Evolutionary conservation across 2,797 vertebrate species (phyloP).

Genomic region (Sorex maritimensis): DNA sequence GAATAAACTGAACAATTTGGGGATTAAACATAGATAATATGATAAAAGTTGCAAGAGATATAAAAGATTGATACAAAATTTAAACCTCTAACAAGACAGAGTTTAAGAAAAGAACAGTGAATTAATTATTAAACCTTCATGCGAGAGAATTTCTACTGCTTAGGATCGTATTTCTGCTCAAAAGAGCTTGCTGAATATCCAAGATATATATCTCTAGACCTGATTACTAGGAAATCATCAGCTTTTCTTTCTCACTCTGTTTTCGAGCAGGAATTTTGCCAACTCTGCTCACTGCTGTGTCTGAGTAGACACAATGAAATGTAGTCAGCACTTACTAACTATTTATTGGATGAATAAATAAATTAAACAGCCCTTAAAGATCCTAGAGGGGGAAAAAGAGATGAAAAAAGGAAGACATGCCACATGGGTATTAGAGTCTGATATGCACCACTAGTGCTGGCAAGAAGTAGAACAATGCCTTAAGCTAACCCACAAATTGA

Average conservation of each 20-base stretch:
- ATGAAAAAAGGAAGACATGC: not conserved
- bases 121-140: not conserved
- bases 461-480: not conserved
- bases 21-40: conserved; percentile 1
- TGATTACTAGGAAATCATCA: not conserved
- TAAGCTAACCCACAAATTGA: not conserved
- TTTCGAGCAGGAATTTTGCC: not conserved
- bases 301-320: not conserved
- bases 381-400: not conserved
- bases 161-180: not conserved
- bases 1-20: not conserved
- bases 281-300: not conserved
- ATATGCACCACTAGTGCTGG: not conserved
- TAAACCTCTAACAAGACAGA: not conserved
- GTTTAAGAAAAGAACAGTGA: not conserved
- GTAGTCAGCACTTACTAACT: not conserved
- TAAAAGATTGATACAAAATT: not conserved
- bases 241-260: not conserved
- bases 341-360: not conserved
- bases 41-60: not conserved
- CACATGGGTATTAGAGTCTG: too few relatives aligned
- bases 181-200: not conserved
- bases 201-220: not conserved
- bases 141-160: not conserved
- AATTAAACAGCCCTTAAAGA: conserved; percentile 15